Base-by-base conservation (phyloP, 2,888 invertebrate genomes). In the Heliconius ismenius region DNA sequence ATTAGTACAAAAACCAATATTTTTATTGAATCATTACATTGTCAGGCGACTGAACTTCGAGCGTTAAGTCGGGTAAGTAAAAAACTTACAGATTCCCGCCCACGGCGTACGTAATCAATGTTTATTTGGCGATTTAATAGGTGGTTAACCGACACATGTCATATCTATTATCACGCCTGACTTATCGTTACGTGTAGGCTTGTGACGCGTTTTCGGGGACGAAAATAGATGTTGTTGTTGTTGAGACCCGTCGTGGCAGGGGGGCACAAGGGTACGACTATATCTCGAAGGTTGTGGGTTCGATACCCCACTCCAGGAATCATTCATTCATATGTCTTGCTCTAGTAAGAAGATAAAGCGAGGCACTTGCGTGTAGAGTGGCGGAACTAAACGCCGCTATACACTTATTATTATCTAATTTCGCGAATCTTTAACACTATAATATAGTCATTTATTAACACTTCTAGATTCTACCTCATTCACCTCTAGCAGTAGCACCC, bases 71-170 rank as follows among this genome's bases (percentile, higher is more conserved):
- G n/a, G 32, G n/a, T 36, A 73, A 32, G 36, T 58, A 72, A 73
- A 73, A 73, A 73, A 18, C 18, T 39, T 60, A 62, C 39, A 73
- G 39, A 36, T 72, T 24, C 54, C 60, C 72, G 72, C 72, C 62
- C 36, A 73, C 72, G 49, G 18, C 18, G 49, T 62, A 24, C 3
- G 24, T 69, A 69, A 73, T 73, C 72, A 73, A 26, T 73, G 39
- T 73, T 62, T 62, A 73, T 73, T 73, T 73, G 72, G 72, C 39
- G 62, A 62, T 58, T 62, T 62, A 60, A 62, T 62, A 60, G 72
- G 36, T 73, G 32, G 72, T 73, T 73, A 60, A 73, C 72, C 72
- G 72, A 62, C 72, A 73, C 36, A 36, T 73, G 72, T 73, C 72
- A 73, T 62, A 73, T 62, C 21, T 62, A 62, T 73, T 73, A 73